phyloP scores from a whole-genome alignment of 30 jellyfish, hydroid and myxozoan species.

The Clytia hemisphaerica region DNA sequence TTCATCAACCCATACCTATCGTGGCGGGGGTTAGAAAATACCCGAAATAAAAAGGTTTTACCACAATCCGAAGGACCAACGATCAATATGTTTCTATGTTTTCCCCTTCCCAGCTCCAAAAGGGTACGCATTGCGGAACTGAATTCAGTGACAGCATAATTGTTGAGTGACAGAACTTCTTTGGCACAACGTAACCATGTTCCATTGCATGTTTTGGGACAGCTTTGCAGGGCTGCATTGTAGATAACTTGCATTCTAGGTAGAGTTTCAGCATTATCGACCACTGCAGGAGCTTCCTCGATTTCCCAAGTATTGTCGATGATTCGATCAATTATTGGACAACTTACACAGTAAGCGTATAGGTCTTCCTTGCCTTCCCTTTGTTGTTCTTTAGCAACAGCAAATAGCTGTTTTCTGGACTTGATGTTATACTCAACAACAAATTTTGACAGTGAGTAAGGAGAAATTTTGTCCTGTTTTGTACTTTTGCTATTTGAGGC shows the following conservation, averaged over 20 bases:
- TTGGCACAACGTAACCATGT: slow-evolving; percentile 43
- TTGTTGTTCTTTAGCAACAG: slow-evolving; percentile 29
- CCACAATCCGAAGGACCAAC: slow-evolving; percentile 24
- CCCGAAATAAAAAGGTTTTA: slow-evolving; percentile 20
- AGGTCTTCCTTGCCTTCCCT: slow-evolving; percentile 37
- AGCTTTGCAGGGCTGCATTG: slow-evolving; percentile 7
- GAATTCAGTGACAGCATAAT: too few species aligned
- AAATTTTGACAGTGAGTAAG: slow-evolving; percentile 30
- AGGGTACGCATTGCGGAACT: slow-evolving; percentile 11
- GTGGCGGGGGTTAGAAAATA: slow-evolving; percentile 22
- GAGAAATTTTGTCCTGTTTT: too few species aligned
- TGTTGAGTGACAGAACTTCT: slow-evolving; percentile 27
- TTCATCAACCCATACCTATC: slow-evolving; percentile 37
- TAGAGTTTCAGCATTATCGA: slow-evolving; percentile 13
- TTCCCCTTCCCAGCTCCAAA: slow-evolving; percentile 34
- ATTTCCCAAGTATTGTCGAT: slow-evolving; percentile 27
- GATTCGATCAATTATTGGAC: slow-evolving; percentile 15
- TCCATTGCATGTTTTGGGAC: slow-evolving; percentile 15
- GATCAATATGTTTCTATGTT: slow-evolving; percentile 21
- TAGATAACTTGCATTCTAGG: slow-evolving; percentile 21
- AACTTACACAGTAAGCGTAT: slow-evolving; percentile 17
- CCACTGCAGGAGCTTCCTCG: slow-evolving; percentile 18
- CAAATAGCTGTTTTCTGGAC: background rate
- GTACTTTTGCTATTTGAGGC: too few species aligned
- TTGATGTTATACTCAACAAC: slow-evolving; percentile 17